Evolutionary conservation across 2,113 vertebrate species (phyloP), one percentile per base, ranked within the genome.

Genomic region (Corythornis cristatus): DNA sequence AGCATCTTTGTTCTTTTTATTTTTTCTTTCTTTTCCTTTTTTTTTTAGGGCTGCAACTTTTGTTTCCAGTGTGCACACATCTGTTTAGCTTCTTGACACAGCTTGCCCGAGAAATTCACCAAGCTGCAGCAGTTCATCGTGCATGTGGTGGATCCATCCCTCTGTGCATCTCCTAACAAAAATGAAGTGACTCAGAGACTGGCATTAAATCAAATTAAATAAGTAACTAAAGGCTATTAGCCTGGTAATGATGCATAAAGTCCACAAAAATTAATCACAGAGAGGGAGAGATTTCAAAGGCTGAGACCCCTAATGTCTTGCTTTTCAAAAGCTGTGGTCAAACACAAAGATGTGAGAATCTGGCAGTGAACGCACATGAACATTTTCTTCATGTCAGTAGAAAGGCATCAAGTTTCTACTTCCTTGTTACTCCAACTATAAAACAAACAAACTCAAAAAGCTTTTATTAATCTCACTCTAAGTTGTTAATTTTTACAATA

Each of bases 1-100:
- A 22, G 3, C 7, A 2, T 3, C 0, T 8, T 65, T 3, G 31
- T 72, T n/a, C 1, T 9, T 57, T 15, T 14, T 58, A 22, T 23
- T 43, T 8, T 18, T 3, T 9, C 20, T 25, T 60, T 6, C 26
- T 25, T 65, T 31, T 35, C 28, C 35, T 37, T 37, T 37, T 3
- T 19, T 50, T 48, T 29, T 80, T 48, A 45, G 0, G 4, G 13
- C 31, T 68, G 7, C 45, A 71, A 60, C 4, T 48, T 71, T n/a
- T 54, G 33, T 73, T 77, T 66, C 50, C 45, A n/a, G 9, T 22
- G 28, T 33, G 64, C 29, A 21, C 3, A 1, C 4, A 6, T 4
- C 7, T 22, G 18, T 62, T 37, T 31, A 29, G 8, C 21, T 48
- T 37, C 43, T 16, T 37, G 61, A 66, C 28, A 23, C 9, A n/a